Evolutionary conservation across 2,888 invertebrate genomes (phyloP).

Genomic region (Drosophila kambysellisi): DNA sequence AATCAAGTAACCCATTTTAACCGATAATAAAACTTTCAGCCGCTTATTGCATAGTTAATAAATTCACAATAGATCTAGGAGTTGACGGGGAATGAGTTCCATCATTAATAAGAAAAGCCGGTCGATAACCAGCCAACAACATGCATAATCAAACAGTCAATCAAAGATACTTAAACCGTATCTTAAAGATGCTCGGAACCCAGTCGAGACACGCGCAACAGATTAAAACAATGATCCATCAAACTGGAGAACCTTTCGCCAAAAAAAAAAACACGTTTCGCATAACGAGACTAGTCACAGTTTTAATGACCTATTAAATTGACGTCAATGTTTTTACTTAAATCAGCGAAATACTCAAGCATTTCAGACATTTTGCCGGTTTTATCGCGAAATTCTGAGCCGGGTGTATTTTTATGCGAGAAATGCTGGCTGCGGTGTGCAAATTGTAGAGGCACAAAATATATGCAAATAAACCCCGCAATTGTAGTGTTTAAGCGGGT

Average conservation of each 20-base stretch:
- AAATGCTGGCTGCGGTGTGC: conserved; percentile 13
- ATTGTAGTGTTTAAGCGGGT: neutral
- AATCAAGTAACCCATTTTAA: too few species aligned
- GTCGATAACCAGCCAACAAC: neutral
- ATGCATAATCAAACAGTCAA: conserved; percentile 3
- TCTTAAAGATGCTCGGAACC: neutral
- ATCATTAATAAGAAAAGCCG: neutral
- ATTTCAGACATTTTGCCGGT: conserved; percentile 35
- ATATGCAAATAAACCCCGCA: conserved; percentile 11
- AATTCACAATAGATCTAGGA: neutral
- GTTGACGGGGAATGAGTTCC: neutral
- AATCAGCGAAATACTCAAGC: conserved; percentile 22
- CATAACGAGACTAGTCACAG: conserved; percentile 37
- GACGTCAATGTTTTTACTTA: conserved; percentile 27
- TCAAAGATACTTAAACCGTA: neutral
- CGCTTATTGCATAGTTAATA: too few species aligned
- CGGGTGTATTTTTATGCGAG: conserved; percentile 6
- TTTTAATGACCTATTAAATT: conserved; percentile 55
- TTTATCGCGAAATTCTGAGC: conserved; percentile 6
- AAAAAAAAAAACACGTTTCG: conserved; percentile 24
- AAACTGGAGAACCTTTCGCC: conserved; percentile 24
- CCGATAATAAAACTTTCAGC: too few species aligned
- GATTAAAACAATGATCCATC: conserved; percentile 35
- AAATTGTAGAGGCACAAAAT: conserved; percentile 33
- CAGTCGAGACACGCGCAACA: conserved; percentile 5